Evolutionary conservation across 1,140 invertebrate genomes (phyloP).

Genomic region (Heliconius eleuchia): DNA sequence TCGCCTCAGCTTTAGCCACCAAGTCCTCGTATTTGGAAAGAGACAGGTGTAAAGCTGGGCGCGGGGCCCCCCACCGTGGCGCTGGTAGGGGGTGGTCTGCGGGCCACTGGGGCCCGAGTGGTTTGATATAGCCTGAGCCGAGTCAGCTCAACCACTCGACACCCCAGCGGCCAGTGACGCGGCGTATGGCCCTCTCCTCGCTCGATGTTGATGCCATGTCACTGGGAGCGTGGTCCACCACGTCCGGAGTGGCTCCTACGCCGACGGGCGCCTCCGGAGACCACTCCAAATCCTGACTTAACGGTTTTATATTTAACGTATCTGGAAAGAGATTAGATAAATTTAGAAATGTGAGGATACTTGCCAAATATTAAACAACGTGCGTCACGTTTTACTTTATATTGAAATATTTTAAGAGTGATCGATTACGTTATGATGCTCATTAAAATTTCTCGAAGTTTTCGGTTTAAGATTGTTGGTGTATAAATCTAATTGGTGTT

Average conservation of each 20-base stretch:
- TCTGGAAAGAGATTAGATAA: conserved; percentile 53
- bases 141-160: conserved; percentile 97
- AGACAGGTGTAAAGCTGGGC: conserved; percentile 82
- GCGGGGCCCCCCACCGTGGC: conserved; percentile 84
- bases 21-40: conserved; percentile 89
- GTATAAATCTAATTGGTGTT: too few relatives aligned
- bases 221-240: conserved; percentile 63
- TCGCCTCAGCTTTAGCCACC: conserved; percentile 88
- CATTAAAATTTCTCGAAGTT: too few relatives aligned
- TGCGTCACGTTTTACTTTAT: conserved; percentile 1
- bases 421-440: background rate
- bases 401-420: background rate
- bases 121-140: conserved; percentile 84
- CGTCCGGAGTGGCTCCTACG: conserved; percentile 78
- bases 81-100: conserved; percentile 84
- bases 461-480: too few relatives aligned
- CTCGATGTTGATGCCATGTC: conserved; percentile 68
- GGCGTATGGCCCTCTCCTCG: conserved; percentile 82
- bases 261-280: conserved; percentile 73
- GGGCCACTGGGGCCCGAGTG: conserved; percentile 65
- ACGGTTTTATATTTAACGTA: conserved; percentile 80
- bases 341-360: conserved; percentile 25
- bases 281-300: conserved; percentile 77
- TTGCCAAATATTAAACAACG: conserved; percentile 14
- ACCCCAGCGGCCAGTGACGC: conserved; percentile 92